These are phyloP conservation scores for Schlechtendalia chinensis DNA, from an alignment of 1,140 invertebrate genomes.

Conservation along the genomic window DNA sequence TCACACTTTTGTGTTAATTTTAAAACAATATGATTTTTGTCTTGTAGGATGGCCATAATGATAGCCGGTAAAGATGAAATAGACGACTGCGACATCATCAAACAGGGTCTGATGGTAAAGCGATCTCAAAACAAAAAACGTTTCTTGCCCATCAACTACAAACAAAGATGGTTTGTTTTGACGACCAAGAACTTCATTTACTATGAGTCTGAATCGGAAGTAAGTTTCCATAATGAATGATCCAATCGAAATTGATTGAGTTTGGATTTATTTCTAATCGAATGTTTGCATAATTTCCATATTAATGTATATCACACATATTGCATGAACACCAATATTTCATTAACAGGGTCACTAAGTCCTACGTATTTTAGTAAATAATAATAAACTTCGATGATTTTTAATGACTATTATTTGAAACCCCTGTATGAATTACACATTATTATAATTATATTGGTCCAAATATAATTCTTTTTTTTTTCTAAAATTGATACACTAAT, in stretches of 20 bases:
- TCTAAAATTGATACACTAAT: background rate
- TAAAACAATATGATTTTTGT: too few relatives aligned
- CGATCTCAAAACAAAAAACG: slow-evolving; percentile 83
- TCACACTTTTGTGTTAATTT: too few relatives aligned
- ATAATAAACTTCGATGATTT: background rate
- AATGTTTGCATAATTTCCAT: background rate
- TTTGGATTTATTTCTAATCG: slow-evolving; percentile 3
- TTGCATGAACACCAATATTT: slow-evolving; percentile 40
- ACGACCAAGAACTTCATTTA: slow-evolving; percentile 72
- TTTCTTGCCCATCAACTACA: slow-evolving; percentile 80
- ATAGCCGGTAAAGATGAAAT: slow-evolving; percentile 59
- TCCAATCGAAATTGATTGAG: background rate
- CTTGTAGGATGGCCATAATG: slow-evolving; percentile 1
- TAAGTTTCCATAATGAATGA: slow-evolving; percentile 57
- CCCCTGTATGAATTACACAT: background rate
- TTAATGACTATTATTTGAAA: background rate
- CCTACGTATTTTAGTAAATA: background rate
- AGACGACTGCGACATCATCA: slow-evolving; percentile 58
- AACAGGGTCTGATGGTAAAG: slow-evolving; percentile 77
- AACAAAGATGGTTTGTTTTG: slow-evolving; percentile 79
- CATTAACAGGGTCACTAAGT: background rate
- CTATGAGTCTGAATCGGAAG: slow-evolving; percentile 76
- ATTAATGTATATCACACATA: slow-evolving; percentile 1
- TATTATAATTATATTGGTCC: background rate
- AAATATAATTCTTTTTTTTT: slow-evolving; percentile 14